Conservation (phyloP, 1,140 invertebrate species). For the Caenorhabditis briggsae region DNA sequence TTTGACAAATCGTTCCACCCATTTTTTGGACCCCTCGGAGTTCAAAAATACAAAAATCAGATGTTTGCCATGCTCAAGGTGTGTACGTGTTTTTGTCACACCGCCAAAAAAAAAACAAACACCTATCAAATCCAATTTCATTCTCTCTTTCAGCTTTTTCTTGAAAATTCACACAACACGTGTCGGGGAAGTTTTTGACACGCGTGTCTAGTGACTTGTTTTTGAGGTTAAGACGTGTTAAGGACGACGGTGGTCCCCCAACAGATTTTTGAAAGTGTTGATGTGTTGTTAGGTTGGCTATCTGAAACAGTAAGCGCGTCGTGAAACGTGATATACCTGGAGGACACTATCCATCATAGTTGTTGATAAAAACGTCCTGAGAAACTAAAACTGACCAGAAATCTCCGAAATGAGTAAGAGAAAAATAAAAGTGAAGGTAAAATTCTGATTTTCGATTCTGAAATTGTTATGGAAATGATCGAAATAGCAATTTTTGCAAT, state of each 20-base stretch:
- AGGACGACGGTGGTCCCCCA: neutral
- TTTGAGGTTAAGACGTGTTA: neutral
- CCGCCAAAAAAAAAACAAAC: constrained; percentile 19
- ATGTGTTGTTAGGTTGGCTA: neutral
- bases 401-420: neutral
- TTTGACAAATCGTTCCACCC: neutral
- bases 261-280: neutral
- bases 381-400: constrained; percentile 4
- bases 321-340: constrained; percentile 35
- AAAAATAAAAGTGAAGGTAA: neutral
- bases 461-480: neutral
- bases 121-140: constrained; percentile 10
- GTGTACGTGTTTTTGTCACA: constrained; percentile 1
- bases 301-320: neutral
- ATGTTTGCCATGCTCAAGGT: neutral
- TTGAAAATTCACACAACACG: neutral
- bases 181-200: constrained; percentile 19
- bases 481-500: neutral
- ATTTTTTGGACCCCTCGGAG: neutral
- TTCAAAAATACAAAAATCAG: neutral
- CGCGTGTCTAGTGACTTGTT: neutral
- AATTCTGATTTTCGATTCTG: neutral
- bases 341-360: constrained; percentile 11
- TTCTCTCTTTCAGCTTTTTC: neutral
- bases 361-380: neutral